Evolutionary conservation across 2,113 vertebrate species (phyloP).

Genomic region (Astatoreochromis straeleni): DNA sequence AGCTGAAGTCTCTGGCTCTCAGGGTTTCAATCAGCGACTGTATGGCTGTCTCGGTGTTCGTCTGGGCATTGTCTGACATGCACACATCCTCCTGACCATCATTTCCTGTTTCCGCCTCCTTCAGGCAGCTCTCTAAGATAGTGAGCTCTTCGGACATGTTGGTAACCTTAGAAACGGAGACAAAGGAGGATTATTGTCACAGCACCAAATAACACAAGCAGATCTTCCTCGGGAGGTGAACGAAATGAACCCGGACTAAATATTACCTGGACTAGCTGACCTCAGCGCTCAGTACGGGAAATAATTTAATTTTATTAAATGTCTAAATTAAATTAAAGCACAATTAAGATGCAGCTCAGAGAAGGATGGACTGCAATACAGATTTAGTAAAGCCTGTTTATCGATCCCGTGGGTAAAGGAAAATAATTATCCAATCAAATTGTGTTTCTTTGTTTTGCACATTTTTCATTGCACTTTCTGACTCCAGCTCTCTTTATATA

Average conservation of each 20-base stretch:
- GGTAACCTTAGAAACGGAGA: conserved; percentile 77
- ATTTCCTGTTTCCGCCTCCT: conserved; percentile 80
- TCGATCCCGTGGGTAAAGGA: background rate
- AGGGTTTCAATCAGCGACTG: conserved; percentile 91
- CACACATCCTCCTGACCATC: conserved; percentile 79
- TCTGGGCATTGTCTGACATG: conserved; percentile 83
- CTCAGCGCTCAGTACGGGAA: background rate
- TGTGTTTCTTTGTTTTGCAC: background rate
- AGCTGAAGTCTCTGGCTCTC: conserved; percentile 82
- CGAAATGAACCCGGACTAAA: background rate
- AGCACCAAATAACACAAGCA: background rate
- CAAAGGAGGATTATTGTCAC: background rate
- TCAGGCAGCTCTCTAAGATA: conserved; percentile 84
- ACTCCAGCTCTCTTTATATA: background rate
- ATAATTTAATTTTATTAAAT: conserved; percentile 31
- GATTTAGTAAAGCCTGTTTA: background rate
- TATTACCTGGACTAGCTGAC: conserved; percentile 23
- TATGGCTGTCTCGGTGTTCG: conserved; percentile 89
- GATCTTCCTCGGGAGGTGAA: background rate
- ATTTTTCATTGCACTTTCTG: background rate
- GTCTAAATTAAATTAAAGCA: conserved; percentile 49
- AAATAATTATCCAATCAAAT: background rate
- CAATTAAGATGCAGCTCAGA: background rate
- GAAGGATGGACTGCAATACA: background rate
- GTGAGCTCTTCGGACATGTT: conserved; percentile 96